A percentile compares a stretch with the other conserved stretches of the same genome.
Conservation (phyloP, 2,888 invertebrate genomes). For the Reticulitermes lucifugus region DNA sequence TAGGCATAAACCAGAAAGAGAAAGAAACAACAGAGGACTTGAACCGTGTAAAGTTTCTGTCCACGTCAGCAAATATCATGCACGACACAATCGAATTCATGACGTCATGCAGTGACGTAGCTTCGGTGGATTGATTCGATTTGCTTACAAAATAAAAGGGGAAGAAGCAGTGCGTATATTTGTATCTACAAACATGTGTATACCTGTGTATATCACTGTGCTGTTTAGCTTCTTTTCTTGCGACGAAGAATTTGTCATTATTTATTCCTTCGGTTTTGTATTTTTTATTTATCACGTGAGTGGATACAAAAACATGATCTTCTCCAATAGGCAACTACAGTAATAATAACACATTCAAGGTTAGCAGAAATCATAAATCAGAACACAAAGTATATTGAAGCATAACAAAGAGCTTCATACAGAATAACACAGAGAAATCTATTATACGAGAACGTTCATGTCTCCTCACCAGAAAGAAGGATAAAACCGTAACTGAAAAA, state of each 20-base stretch:
- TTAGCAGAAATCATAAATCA: too few species aligned
- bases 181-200: background rate
- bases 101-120: background rate
- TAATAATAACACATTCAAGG: too few species aligned
- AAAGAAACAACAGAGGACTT: background rate
- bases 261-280: background rate
- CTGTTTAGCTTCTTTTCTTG: background rate
- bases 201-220: too few species aligned
- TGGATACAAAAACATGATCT: too few species aligned
- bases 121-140: background rate
- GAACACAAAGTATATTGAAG: too few species aligned
- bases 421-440: too few species aligned
- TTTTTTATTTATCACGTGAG: too few species aligned
- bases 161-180: background rate
- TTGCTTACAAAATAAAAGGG: background rate
- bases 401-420: too few species aligned
- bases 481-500: too few species aligned
- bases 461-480: too few species aligned
- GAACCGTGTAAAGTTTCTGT: background rate
- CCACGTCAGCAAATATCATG: background rate
- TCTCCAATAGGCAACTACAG: too few species aligned
- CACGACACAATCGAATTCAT: background rate
- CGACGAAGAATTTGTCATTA: background rate
- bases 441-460: too few species aligned
- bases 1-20: background rate